Base-by-base conservation (phyloP, 2,797 vertebrate genomes). In the Lemur catta region DNA sequence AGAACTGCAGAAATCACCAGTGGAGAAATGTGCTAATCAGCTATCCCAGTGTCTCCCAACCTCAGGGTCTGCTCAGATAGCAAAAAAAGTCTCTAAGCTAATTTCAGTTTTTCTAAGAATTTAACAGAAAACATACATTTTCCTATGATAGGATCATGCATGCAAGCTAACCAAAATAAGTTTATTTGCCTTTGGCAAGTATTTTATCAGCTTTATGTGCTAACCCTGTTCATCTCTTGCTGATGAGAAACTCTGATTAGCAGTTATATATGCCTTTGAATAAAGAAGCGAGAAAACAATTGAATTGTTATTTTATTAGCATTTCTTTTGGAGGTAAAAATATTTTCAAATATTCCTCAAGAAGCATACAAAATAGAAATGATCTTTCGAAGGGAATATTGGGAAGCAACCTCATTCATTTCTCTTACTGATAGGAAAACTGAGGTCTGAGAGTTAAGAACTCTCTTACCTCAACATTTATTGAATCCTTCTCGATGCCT, bases 101-200 rank as follows among this genome's bases (percentile, higher is more conserved):
- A 57, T 78, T 93, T 89, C 33, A 35, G 14, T 84, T 97, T 97
- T 84, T 94, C 52, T 78, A 63, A 95, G 78, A 96, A 87, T 17
- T 84, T 89, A 91, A 95, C 17, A 92, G 86, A 89, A 97, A 59
- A 75, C 75, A 17, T 81, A 4, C 33, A 91, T 96, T 92, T 93
- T 96, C 30, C 35, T 67, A 24, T 15, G 79, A 94, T 95, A 92
- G 80, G 69, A 95, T 87, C 79, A 86, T 14, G 17, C 18, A 33
- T 18, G 17, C 18, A 33, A 46, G n/a, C 75, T 94, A 76, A 87
- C 8, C 55, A 48, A 67, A 55, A 76, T 80, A 48, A 84, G 46
- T 20, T 75, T 89, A 84, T 88, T 84, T 93, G 72, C 43, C 90
- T 94, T 89, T 82, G 80, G 81, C 76, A 88, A 92, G 46, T 59